These are phyloP conservation scores for Leptoclinus maculatus DNA, from an alignment of 2,797 vertebrate species.

Conservation along the genomic window DNA sequence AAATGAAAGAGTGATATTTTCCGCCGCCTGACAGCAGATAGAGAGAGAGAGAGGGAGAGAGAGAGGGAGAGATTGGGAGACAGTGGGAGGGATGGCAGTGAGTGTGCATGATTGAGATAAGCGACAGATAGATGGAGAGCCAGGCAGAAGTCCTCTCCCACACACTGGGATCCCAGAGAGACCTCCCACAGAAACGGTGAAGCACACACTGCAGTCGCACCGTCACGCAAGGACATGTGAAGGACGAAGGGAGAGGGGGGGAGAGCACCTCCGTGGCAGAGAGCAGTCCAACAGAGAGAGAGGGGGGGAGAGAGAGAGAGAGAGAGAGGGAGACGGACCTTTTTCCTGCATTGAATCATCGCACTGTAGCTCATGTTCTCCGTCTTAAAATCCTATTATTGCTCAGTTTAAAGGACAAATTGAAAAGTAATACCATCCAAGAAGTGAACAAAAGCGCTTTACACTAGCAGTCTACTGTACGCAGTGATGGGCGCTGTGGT, in stretches of 20 bases:
- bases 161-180: conserved; percentile 69
- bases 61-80: conserved; percentile 62
- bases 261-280: conserved; percentile 37
- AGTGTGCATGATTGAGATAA: conserved; percentile 80
- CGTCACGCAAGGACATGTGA: conserved; percentile 80
- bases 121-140: conserved; percentile 68
- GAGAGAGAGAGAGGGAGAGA: conserved; percentile 46
- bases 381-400: conserved; percentile 24
- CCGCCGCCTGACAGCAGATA: conserved; percentile 44
- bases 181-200: conserved; percentile 66
- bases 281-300: conserved; percentile 23
- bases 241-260: conserved; percentile 63
- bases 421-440: conserved; percentile 39
- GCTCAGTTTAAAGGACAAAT: conserved; percentile 41
- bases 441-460: conserved; percentile 20
- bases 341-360: conserved; percentile 24
- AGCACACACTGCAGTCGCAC: conserved; percentile 66
- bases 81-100: conserved; percentile 64
- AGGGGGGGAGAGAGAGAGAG: conserved; percentile 10
- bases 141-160: conserved; percentile 69
- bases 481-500: not conserved
- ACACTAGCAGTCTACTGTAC: not conserved
- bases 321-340: not conserved
- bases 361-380: conserved; percentile 9
- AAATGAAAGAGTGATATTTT: conserved; percentile 68